Conservation (phyloP, 1,140 invertebrate genomes). For the roundworm (Caenorhabditis elegans) region WBcel235 BX284603.4:5695501-5696000, state of each 20-base stretch:
- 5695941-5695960: neutral
- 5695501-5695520: no score
- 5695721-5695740: conserved; percentile 6
- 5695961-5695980: neutral
- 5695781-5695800: conserved; percentile 20
- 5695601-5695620: no score
- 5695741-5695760: neutral
- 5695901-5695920: neutral
- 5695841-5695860: conserved; percentile 5
- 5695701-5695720: neutral
- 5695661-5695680: no score
- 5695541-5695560: no score
- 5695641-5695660: no score
- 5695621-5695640: no score
- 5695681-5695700: neutral
- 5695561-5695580: no score
- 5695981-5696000: neutral
- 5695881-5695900: conserved; percentile 22
- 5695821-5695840: neutral
- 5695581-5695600: no score
- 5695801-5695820: conserved; percentile 11
- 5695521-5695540: no score
- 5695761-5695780: conserved; percentile 8
- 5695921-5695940: neutral
- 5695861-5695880: neutral